Base-by-base conservation (phyloP, 2,113 vertebrate genomes). In the Toxostoma redivivum region DNA sequence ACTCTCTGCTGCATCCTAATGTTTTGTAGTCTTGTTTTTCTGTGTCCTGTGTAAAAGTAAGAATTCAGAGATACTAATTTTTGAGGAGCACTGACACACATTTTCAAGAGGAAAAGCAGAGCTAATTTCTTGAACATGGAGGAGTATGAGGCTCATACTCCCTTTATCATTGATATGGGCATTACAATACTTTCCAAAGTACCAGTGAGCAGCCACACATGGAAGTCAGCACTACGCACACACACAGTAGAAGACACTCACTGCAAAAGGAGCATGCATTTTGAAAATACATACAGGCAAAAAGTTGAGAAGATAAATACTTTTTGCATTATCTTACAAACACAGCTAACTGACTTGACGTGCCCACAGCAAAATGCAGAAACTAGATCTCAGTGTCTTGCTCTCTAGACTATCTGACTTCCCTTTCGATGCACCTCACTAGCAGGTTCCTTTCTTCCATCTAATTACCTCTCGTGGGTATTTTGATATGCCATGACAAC, bases 341-440 rank as follows among this genome's bases (percentile, higher is more conserved):
- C 22, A 56, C 45, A 78, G 33, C 48, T 78, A 64, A 53, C 27
- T 33, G 51, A 62, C 51, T 50, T 54, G 60, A 73, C 44, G 12
- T 6, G 33, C 42, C 45, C 57, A 70, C 7, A 81, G 33, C 25
- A 78, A 85, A 74, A 62, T 13, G 19, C 44, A 89, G 77, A 79
- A 89, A 74, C 21, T 10, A 50, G 27, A 89, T 40, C 42, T 78
- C 56, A 58, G 24, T 9, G 19, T 60, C 44, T 60, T 78, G 27
- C 19, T 73, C 30, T 58, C 21, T n/a, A 22, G 17, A 79, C 23
- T 28, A 51, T 30, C 48, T 78, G 30, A 67, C 66, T 81, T 78
- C 14, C 21, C 18, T 62, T 27, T 12, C 0, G 0, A 22, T 37
- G 28, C 31, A 71, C 17, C 37, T 44, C 73, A 42, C 51, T 21